Conservation (phyloP, 2,113 vertebrate species). For the Nesoenas mayeri region DNA sequence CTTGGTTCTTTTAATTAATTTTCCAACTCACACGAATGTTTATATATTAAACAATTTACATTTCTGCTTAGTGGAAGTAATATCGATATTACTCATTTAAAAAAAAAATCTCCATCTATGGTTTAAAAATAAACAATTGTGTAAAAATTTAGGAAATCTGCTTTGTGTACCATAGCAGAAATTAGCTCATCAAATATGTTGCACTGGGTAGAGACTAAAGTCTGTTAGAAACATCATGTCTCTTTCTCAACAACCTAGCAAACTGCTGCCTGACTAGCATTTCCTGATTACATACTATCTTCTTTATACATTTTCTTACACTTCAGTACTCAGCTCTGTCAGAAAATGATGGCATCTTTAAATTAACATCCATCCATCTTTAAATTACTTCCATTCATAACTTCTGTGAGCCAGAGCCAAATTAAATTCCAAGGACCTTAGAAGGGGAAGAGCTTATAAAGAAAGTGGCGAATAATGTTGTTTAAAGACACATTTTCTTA, state of each 20-base stretch:
- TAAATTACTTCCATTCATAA: constrained; percentile 61
- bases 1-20: constrained; percentile 68
- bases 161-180: not conserved
- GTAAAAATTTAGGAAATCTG: not conserved
- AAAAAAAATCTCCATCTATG: not conserved
- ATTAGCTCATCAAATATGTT: constrained; percentile 4
- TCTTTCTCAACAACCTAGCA: constrained; percentile 41
- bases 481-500: constrained; percentile 33
- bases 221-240: constrained; percentile 10
- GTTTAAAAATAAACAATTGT: not conserved
- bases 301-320: constrained; percentile 39
- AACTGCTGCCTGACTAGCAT: constrained; percentile 34
- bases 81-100: constrained; percentile 2
- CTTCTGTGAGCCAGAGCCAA: constrained; percentile 46
- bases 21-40: constrained; percentile 54
- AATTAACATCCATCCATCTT: constrained; percentile 62
- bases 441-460: constrained; percentile 39
- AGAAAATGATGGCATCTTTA: constrained; percentile 27
- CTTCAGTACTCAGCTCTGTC: not conserved
- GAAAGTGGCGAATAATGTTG: constrained; percentile 31
- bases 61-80: constrained; percentile 25
- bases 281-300: constrained; percentile 35
- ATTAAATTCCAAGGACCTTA: constrained; percentile 53
- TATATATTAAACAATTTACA: constrained; percentile 66
- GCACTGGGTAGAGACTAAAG: not conserved